A percentile compares a stretch with the other conserved stretches of the same genome.
Conservation (phyloP, 1,140 invertebrate species). For the Meloidogyne hapla region DNA sequence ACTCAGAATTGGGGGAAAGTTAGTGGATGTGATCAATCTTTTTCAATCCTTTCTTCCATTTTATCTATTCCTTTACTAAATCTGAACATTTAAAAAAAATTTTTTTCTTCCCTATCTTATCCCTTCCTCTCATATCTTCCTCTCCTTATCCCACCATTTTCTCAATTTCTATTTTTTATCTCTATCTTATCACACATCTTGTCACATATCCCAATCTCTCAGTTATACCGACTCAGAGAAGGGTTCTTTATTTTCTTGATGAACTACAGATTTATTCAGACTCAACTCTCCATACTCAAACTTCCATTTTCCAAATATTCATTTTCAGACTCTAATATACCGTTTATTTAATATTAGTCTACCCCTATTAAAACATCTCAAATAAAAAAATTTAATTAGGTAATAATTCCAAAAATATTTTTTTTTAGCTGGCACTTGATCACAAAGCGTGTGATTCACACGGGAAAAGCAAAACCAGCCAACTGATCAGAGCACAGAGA, state of each 20-base stretch:
- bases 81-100: neutral
- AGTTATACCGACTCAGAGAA: too few relatives aligned
- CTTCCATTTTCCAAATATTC: neutral
- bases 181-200: too few relatives aligned
- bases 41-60: neutral
- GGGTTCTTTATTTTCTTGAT: too few relatives aligned
- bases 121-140: too few relatives aligned
- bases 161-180: too few relatives aligned
- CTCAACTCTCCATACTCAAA: neutral
- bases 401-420: neutral
- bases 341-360: too few relatives aligned
- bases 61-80: neutral
- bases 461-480: neutral
- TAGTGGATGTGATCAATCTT: neutral
- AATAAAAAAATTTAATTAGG: neutral
- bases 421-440: neutral
- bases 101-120: too few relatives aligned
- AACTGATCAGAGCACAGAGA: neutral
- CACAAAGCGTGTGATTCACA: conserved; percentile 4
- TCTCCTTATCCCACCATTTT: too few relatives aligned
- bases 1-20: neutral
- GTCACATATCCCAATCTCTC: too few relatives aligned
- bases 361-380: too few relatives aligned
- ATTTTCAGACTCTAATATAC: neutral
- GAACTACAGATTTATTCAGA: neutral